A percentile compares a stretch with the other conserved stretches of the same genome.
Evolutionary conservation across 2,113 vertebrate species (phyloP).

Genomic region (Proterorhinus semilunaris): DNA sequence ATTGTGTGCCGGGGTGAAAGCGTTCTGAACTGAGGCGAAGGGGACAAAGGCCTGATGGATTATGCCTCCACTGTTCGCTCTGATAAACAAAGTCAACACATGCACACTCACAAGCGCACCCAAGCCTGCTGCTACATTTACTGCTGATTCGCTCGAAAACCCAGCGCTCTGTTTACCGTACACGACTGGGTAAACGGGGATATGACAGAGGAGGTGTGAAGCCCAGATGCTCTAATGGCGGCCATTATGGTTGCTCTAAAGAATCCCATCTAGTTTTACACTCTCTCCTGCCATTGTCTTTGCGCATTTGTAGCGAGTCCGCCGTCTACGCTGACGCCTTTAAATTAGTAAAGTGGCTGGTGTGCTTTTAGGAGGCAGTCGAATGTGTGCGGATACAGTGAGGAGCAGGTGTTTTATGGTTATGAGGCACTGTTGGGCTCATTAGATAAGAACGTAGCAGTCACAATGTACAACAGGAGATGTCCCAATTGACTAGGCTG

Average conservation of each 20-base stretch:
- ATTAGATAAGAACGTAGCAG: constrained; percentile 24
- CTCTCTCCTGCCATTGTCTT: constrained; percentile 6
- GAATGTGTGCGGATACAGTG: background rate
- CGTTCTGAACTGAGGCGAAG: constrained; percentile 54
- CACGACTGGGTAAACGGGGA: constrained; percentile 27
- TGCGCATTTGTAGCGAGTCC: constrained; percentile 6
- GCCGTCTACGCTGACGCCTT: background rate
- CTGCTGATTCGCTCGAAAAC: constrained; percentile 52
- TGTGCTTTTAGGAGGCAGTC: background rate
- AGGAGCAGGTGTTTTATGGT: constrained; percentile 20
- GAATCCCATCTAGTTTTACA: constrained; percentile 3
- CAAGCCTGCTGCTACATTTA: constrained; percentile 36
- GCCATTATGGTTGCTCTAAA: constrained; percentile 13
- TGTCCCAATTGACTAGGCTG: background rate
- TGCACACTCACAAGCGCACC: constrained; percentile 4
- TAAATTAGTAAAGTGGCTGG: background rate
- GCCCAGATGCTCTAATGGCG: constrained; percentile 17
- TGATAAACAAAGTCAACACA: constrained; percentile 67
- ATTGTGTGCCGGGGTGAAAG: constrained; percentile 62
- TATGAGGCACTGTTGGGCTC: constrained; percentile 14
- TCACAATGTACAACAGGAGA: constrained; percentile 28
- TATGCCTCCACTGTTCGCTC: constrained; percentile 60
- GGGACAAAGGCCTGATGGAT: constrained; percentile 76
- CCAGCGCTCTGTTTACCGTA: constrained; percentile 21
- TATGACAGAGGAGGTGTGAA: constrained; percentile 14